A percentile compares a stretch with the other conserved stretches of the same genome.
Evolutionary conservation across 2,113 vertebrate species (phyloP).

Genomic region (Zosterops hypoxanthus): DNA sequence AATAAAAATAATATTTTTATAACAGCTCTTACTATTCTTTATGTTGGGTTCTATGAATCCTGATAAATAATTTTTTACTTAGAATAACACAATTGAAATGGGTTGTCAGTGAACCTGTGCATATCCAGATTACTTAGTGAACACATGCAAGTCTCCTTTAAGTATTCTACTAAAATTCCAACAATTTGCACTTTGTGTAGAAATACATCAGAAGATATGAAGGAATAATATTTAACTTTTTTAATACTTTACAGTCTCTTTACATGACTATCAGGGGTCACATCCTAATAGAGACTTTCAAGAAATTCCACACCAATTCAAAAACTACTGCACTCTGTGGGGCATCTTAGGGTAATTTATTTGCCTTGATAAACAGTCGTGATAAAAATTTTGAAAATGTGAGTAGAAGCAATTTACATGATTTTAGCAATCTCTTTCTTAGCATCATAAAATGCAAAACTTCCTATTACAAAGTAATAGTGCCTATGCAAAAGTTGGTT

Average conservation of each 20-base stretch:
- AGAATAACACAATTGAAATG: neutral
- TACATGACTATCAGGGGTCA: fast-evolving
- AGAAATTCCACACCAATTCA: neutral
- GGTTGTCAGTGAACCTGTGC: neutral
- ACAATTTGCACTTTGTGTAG: neutral
- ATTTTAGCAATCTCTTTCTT: neutral
- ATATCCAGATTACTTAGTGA: neutral
- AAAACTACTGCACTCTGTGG: neutral
- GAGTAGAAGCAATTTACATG: neutral
- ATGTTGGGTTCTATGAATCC: neutral
- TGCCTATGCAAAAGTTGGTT: neutral
- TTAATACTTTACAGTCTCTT: neutral
- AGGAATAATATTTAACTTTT: neutral
- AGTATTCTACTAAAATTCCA: neutral
- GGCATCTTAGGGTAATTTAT: neutral
- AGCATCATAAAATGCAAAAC: neutral
- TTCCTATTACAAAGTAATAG: neutral
- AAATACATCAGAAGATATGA: neutral
- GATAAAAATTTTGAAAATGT: neutral
- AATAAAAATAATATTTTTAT: neutral
- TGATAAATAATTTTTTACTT: neutral
- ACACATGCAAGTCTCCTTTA: neutral
- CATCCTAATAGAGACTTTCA: neutral
- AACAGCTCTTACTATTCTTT: neutral
- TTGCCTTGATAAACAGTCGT: neutral